phyloP scores from a whole-genome alignment of 1,140 invertebrate species.

The Drosophila repleta region DNA sequence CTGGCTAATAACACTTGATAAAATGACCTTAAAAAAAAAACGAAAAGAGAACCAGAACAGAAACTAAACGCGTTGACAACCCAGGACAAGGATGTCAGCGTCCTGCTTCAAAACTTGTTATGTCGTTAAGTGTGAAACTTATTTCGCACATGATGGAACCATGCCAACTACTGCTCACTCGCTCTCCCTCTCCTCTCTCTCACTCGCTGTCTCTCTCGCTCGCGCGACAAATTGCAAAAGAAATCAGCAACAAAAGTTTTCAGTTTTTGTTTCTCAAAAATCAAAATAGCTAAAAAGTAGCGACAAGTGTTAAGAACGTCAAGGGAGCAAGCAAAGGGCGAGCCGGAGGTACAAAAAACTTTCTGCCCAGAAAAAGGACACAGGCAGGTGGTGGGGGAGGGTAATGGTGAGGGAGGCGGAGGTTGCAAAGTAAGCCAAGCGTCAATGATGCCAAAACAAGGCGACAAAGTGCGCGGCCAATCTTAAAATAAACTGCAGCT shows the following conservation, averaged over 20 bases:
- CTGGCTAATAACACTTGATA: conserved; percentile 47
- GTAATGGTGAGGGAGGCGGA: background rate
- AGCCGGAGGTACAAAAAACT: conserved; percentile 48
- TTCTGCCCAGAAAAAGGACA: conserved; percentile 57
- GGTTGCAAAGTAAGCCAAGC: conserved; percentile 49
- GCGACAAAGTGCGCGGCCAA: conserved; percentile 69
- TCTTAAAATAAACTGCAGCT: conserved; percentile 81
- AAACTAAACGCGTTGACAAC: conserved; percentile 43
- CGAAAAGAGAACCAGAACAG: conserved; percentile 24
- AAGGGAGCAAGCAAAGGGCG: background rate
- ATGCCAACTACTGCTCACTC: background rate
- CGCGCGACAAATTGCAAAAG: conserved; percentile 70
- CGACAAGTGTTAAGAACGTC: conserved; percentile 68
- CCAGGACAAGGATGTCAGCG: conserved; percentile 54
- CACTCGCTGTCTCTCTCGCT: background rate
- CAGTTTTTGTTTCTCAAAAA: conserved; percentile 76
- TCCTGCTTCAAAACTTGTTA: conserved; percentile 70
- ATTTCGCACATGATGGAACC: conserved; percentile 76
- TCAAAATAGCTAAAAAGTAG: conserved; percentile 81
- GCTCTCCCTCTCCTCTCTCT: background rate
- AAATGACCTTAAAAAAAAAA: conserved; percentile 61
- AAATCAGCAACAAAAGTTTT: conserved; percentile 81
- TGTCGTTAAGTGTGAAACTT: conserved; percentile 82
- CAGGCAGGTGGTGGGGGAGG: conserved; percentile 15
- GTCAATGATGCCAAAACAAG: conserved; percentile 41